Evolutionary conservation across 2,113 vertebrate species (phyloP).

Genomic region (Pandion haliaetus): DNA sequence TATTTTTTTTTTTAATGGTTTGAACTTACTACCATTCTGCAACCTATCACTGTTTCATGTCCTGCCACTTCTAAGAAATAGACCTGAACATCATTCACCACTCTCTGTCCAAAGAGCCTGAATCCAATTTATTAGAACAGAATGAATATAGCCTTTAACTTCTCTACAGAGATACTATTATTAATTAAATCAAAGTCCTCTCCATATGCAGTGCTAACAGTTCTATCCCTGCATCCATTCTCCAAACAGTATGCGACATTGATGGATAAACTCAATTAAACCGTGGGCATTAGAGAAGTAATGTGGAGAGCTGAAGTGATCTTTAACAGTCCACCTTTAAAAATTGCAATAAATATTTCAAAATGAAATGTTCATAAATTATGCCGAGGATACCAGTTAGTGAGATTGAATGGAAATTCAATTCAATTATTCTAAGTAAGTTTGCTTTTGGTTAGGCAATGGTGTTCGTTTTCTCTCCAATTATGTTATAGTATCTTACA

Average conservation of each 20-base stretch:
- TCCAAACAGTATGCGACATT: constrained; percentile 64
- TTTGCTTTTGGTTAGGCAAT: constrained; percentile 23
- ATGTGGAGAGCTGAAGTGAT: constrained; percentile 57
- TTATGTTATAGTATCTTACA: neutral
- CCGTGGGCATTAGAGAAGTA: constrained; percentile 60
- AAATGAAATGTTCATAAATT: constrained; percentile 69
- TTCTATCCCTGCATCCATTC: constrained; percentile 41
- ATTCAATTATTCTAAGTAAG: constrained; percentile 45
- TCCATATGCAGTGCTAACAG: constrained; percentile 32
- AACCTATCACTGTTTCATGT: neutral
- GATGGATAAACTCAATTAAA: constrained; percentile 79
- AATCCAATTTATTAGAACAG: constrained; percentile 34
- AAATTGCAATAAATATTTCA: constrained; percentile 69
- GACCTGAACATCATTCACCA: neutral
- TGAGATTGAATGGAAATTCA: constrained; percentile 45
- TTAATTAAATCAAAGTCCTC: constrained; percentile 72
- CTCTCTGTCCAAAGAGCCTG: neutral
- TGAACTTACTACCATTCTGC: neutral
- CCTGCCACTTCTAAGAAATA: neutral
- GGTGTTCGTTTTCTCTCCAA: constrained; percentile 1
- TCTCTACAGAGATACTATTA: constrained; percentile 50
- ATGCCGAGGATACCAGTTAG: constrained; percentile 29
- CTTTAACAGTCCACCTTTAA: constrained; percentile 68
- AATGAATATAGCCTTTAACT: constrained; percentile 51
- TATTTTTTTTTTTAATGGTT: neutral